phyloP scores from a whole-genome alignment of 1,140 invertebrate species.

The Fopius arisanus region DNA sequence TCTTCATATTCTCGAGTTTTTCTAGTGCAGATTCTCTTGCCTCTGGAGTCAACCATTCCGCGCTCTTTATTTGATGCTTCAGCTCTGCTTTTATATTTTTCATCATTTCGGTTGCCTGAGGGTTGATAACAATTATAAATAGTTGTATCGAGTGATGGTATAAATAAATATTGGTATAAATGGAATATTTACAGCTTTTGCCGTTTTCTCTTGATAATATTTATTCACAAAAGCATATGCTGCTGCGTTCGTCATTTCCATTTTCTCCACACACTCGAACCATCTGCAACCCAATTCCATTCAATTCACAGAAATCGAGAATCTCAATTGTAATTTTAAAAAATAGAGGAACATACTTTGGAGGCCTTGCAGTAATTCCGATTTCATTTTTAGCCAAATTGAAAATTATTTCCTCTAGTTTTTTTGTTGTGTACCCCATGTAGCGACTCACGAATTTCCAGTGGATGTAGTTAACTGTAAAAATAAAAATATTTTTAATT shows the following conservation, averaged over 20 bases:
- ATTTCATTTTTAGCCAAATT: background rate
- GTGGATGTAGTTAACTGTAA: slow-evolving; percentile 32
- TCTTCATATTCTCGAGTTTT: slow-evolving; percentile 68
- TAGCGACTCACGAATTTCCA: slow-evolving; percentile 26
- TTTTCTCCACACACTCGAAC: background rate
- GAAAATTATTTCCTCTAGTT: background rate
- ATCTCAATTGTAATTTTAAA: too few species aligned
- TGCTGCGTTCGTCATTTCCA: background rate
- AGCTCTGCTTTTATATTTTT: slow-evolving; percentile 20
- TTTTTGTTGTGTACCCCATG: slow-evolving; percentile 18
- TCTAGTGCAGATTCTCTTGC: slow-evolving; percentile 67
- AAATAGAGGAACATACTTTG: too few species aligned
- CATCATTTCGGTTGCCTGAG: slow-evolving; percentile 6
- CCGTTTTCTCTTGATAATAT: background rate
- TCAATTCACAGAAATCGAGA: too few species aligned
- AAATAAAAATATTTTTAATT: too few species aligned
- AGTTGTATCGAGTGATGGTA: too few species aligned
- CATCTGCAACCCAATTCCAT: too few species aligned
- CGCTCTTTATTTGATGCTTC: slow-evolving; percentile 18
- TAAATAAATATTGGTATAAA: too few species aligned
- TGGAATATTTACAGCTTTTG: background rate
- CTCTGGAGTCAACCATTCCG: slow-evolving; percentile 70
- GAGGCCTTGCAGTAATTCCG: background rate
- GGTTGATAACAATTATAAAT: too few species aligned
- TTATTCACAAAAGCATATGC: background rate